Evolutionary conservation across 2,113 vertebrate genomes (phyloP), one percentile per base, ranked within the genome.

Genomic region (Chaenogobius annularis): DNA sequence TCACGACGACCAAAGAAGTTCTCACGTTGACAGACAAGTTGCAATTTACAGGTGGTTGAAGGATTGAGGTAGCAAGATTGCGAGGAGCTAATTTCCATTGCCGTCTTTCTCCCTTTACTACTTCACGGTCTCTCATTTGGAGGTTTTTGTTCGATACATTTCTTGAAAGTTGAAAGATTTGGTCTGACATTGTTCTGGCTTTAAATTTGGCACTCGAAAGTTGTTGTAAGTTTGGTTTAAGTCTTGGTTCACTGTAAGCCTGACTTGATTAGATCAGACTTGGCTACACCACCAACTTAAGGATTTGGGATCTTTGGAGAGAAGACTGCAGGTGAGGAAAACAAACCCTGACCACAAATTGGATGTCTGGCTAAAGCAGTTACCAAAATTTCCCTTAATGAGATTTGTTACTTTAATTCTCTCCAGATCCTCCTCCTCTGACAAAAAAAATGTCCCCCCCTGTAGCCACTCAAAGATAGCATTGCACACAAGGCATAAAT

Each of bases 401-500:
- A 12, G 10, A 74, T 70, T 23, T 23, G 46, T 52, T 69, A 46
- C 7, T 46, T 52, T 69, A 46, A 12, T 52, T 47, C 59, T 48
- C 48, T 43, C 59, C 13, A 43, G 61, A 73, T 37, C 2, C 2
- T 10, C n/a, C 3, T 56, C 69, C 50, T 79, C 31, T 35, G 10
- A 10, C 15, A 37, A 37, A 62, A 37, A 37, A 62, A 62, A 62
- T 40, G 59, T 62, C 26, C 31, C 26, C 58, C 58, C 0, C 15
- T 17, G 47, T 50, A 50, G 47, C 47, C 47, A 54, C 13, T 72
- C 69, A 23, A 77, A 73, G 68, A 81, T 14, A 87, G 75, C 87
- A 40, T 62, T 78, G 59, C 70, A 83, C 83, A 75, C 75, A 10
- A 55, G 50, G 37, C 68, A 71, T 43, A 50, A n/a, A 81, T 82